These are phyloP conservation scores for Ectemnius cavifrons DNA, from an alignment of 2,888 invertebrate genomes.

Conservation along the genomic window DNA sequence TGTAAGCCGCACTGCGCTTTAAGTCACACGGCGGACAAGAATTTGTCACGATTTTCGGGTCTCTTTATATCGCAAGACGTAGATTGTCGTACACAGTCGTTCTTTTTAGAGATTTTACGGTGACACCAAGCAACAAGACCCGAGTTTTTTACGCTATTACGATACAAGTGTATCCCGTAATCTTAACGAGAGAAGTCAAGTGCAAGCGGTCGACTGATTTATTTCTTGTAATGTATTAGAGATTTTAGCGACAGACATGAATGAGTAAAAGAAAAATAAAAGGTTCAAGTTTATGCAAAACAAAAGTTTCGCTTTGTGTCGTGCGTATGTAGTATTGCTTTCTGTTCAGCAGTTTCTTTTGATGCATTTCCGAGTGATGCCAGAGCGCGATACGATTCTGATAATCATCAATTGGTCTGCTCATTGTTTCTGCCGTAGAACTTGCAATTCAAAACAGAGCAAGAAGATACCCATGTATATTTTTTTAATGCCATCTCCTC, in stretches of 20 bases:
- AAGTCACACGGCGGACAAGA: slow-evolving; percentile 6
- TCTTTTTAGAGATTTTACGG: slow-evolving; percentile 29
- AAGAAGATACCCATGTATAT: slow-evolving; percentile 44
- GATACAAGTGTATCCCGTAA: slow-evolving; percentile 35
- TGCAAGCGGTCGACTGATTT: slow-evolving; percentile 52
- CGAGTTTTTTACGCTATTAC: slow-evolving; percentile 40
- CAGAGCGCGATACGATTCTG: slow-evolving; percentile 44
- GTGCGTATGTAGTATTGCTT: slow-evolving; percentile 7
- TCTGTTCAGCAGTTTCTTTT: slow-evolving; percentile 22
- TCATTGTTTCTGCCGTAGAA: slow-evolving; percentile 34
- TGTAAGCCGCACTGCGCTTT: slow-evolving; percentile 19
- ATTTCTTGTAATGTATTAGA: slow-evolving; percentile 36
- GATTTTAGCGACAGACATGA: slow-evolving; percentile 27
- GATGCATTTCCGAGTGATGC: slow-evolving; percentile 52
- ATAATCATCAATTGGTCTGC: slow-evolving; percentile 36
- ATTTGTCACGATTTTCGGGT: not conserved
- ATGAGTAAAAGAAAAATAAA: slow-evolving; percentile 28
- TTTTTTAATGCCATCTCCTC: slow-evolving; percentile 45
- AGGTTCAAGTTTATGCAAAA: slow-evolving; percentile 16
- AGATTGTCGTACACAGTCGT: slow-evolving; percentile 6
- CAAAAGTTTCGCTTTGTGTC: slow-evolving; percentile 7
- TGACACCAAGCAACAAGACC: slow-evolving; percentile 22
- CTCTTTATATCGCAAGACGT: slow-evolving; percentile 10
- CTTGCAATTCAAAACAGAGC: slow-evolving; percentile 25
- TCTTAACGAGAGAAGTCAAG: slow-evolving; percentile 34